Evolutionary conservation across 2,797 vertebrate genomes (phyloP).

Genomic region (Sebastes taczanowskii): DNA sequence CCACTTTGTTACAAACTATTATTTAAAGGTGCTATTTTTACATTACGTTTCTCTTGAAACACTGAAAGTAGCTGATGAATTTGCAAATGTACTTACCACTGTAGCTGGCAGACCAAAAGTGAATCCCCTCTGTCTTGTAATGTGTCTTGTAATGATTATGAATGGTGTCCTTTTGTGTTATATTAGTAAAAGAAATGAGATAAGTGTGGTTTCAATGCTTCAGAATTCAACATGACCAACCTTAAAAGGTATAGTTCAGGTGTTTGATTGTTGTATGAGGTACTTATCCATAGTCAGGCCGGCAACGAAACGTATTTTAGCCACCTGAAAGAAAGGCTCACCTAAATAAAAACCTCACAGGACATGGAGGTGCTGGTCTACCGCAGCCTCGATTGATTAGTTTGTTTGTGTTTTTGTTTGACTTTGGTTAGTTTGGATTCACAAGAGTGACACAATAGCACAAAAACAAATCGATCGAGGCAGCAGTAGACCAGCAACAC

Average conservation of each 20-base stretch:
- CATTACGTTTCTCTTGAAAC: background rate
- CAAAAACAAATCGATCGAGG: no score
- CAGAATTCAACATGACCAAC: background rate
- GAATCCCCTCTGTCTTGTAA: background rate
- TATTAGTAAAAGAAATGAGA: background rate
- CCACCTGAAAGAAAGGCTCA: no score
- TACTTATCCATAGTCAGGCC: no score
- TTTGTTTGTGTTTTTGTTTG: no score
- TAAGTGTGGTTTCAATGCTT: background rate
- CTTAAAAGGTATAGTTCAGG: background rate
- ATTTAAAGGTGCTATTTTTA: constrained; percentile 5
- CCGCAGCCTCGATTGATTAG: no score
- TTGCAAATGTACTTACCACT: background rate
- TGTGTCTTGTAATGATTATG: background rate
- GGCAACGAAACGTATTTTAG: no score
- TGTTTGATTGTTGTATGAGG: no score
- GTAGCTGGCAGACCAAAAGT: background rate
- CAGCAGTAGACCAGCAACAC: rapidly evolving
- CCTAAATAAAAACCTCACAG: no score
- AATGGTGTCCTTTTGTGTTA: background rate
- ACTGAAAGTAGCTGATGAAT: background rate
- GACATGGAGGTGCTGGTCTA: no score
- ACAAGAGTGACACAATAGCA: no score
- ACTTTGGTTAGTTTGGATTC: no score
- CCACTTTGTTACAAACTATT: background rate